These are phyloP conservation scores for Rhombomys opimus DNA, from an alignment of 2,113 vertebrate species.

Conservation along the genomic window DNA sequence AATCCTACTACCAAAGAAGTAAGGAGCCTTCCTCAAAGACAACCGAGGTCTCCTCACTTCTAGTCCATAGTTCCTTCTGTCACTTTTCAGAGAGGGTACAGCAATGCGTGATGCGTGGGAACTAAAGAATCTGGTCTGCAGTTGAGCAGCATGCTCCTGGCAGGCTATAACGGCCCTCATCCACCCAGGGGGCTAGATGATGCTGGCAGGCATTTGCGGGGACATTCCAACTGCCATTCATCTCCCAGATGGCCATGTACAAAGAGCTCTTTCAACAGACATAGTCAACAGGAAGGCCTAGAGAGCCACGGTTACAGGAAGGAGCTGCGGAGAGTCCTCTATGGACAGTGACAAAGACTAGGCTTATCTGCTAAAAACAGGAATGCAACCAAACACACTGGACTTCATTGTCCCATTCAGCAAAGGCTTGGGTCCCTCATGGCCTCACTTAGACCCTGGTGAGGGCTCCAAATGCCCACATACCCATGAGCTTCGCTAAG, in stretches of 20 bases:
- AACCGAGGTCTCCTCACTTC: background rate
- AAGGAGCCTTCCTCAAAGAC: background rate
- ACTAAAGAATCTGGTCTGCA: background rate
- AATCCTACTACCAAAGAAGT: background rate
- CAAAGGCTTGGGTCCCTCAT: background rate
- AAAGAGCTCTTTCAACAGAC: constrained; percentile 32
- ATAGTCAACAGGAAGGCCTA: background rate
- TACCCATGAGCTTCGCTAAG: background rate
- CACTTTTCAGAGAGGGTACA: background rate
- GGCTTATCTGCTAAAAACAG: background rate
- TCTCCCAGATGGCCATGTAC: constrained; percentile 51
- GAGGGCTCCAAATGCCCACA: background rate
- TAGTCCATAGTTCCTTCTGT: background rate
- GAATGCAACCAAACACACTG: background rate
- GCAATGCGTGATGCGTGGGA: background rate
- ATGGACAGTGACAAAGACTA: background rate
- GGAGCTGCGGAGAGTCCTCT: background rate
- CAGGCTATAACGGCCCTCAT: background rate
- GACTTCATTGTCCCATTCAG: background rate
- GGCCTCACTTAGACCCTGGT: background rate
- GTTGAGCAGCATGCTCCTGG: background rate
- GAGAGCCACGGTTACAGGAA: background rate
- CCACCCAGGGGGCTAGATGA: background rate
- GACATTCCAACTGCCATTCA: constrained; percentile 7
- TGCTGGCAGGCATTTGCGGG: background rate